Evolutionary conservation across 2,797 vertebrate genomes (phyloP), one percentile per base, ranked within the genome.

Genomic region (Pterois miles): DNA sequence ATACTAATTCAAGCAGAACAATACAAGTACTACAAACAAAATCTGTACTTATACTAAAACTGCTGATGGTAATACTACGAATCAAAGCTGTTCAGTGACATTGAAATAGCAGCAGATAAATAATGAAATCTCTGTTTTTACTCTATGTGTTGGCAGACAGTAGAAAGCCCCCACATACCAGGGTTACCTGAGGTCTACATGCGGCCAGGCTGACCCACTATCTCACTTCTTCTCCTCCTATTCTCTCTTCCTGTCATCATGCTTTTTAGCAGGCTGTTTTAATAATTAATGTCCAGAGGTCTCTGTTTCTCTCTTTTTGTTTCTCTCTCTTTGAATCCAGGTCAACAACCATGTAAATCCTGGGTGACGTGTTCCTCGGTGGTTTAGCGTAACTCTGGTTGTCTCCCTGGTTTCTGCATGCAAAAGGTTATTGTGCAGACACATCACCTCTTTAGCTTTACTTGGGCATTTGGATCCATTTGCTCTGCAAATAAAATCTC

Each of bases 281-380:
- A 92, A 92, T 90, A 90, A 93, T 88, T 27, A 65, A 92, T 86
- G 78, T 68, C 25, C 70, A 60, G 65, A 59, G 74, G 50, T 87
- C 69, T 90, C 69, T 29, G 12, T 77, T 79, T 78, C 74, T 85
- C 58, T 82, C 62, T 68, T 73, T 67, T 70, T 80, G 64, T 83
- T 80, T 81, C 62, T 71, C 33, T 71, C 13, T 81, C 65, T 84
- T 67, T 79, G 60, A 84, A 89, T 91, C 66, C 78, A 87, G 90
- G 86, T 90, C 84, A 89, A 54, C 77, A 83, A 50, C 38, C 36
- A 38, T 62, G 57, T 67, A 52, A 78, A 77, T 80, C 63, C n/a
- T 65, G 20, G 40, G 36, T 27, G 25, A 64, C 5, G 2, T 33
- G 71, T 70, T 56, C 59, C 76, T 76, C 43, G 3, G 67, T 46